A percentile compares a stretch with the other conserved stretches of the same genome.
Conservation (phyloP, 2,797 vertebrate species). For the Neomorphus geoffroyi region DNA sequence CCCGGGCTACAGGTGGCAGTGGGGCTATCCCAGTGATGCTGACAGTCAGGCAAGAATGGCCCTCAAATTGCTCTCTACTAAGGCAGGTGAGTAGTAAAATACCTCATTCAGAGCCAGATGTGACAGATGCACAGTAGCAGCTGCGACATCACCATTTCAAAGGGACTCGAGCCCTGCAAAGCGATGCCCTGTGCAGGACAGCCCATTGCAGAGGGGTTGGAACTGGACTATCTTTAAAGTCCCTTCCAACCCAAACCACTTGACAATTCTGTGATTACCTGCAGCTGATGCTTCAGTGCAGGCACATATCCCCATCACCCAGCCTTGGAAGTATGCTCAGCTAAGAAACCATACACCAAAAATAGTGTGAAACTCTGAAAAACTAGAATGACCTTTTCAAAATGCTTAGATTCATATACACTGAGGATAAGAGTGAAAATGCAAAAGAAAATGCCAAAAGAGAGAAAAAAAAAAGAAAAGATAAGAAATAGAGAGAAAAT, state of each 20-base stretch:
- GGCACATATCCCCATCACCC: neutral
- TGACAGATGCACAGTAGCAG: neutral
- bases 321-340: neutral
- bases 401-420: neutral
- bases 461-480: neutral
- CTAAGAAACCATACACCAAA: neutral
- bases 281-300: neutral
- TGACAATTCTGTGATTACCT: neutral
- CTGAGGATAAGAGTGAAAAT: neutral
- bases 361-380: neutral
- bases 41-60: neutral
- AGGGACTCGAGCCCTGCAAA: neutral
- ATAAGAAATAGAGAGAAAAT: neutral
- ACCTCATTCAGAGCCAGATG: neutral
- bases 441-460: neutral
- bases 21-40: neutral
- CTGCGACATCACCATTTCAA: accelerated
- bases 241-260: no score
- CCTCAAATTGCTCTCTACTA: accelerated
- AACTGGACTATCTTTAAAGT: no score
- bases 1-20: neutral
- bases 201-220: neutral
- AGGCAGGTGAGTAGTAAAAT: neutral
- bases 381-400: neutral
- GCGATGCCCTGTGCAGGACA: neutral